phyloP scores from a whole-genome alignment of 1,140 invertebrate genomes.

The Heliconius congener region DNA sequence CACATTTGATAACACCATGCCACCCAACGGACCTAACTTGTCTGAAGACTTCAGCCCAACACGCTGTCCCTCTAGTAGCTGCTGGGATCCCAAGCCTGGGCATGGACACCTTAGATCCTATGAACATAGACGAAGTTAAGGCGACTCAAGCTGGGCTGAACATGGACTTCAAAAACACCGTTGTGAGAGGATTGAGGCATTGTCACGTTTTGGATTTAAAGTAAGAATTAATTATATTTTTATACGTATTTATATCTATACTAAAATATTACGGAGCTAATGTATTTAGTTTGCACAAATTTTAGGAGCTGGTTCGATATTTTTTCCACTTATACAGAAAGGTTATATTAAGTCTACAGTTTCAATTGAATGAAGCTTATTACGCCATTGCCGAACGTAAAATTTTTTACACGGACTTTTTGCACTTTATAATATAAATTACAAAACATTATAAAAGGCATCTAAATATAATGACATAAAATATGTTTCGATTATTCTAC shows the following conservation, averaged over 20 bases:
- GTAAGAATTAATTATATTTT: slow-evolving; percentile 40
- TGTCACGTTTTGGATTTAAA: slow-evolving; percentile 54
- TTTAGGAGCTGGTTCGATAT: no score
- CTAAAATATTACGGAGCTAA: no score
- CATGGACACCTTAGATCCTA: slow-evolving; percentile 59
- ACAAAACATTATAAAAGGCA: no score
- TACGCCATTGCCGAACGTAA: no score
- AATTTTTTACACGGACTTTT: no score
- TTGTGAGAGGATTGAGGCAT: slow-evolving; percentile 57
- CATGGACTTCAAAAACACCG: slow-evolving; percentile 62
- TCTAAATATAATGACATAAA: no score
- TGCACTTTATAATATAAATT: no score
- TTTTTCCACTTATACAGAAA: no score
- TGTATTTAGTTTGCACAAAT: no score
- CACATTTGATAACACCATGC: slow-evolving; percentile 54
- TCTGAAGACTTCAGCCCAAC: slow-evolving; percentile 53
- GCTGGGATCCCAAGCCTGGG: slow-evolving; percentile 56
- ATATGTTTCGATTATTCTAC: no score
- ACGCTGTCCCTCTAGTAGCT: slow-evolving; percentile 54
- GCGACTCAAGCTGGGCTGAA: slow-evolving; percentile 53
- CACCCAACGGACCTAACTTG: slow-evolving; percentile 49
- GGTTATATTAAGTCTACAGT: no score
- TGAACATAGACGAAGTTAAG: slow-evolving; percentile 54
- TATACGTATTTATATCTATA: neutral
- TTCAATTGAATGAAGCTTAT: no score